Conservation (phyloP, 1,140 invertebrate species). For the Drosophila lacertosa region DNA sequence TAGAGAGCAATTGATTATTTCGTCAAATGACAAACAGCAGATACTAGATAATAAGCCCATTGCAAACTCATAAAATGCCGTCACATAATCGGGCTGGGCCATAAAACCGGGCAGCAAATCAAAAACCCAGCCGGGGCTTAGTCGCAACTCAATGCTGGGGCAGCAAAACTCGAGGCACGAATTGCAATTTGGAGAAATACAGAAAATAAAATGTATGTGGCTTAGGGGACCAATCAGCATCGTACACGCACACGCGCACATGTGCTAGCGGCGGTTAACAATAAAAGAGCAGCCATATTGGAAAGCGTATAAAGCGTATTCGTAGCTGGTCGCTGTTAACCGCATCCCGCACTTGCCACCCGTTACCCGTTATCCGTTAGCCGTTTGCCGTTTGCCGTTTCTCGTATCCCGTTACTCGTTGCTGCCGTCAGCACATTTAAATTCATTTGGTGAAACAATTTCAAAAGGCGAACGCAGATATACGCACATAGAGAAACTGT, state of each 20-base stretch:
- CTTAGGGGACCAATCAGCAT: conserved; percentile 74
- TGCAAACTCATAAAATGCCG: conserved; percentile 66
- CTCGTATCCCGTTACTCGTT: background rate
- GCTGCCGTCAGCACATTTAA: conserved; percentile 71
- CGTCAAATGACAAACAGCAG: conserved; percentile 17
- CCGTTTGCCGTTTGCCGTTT: background rate
- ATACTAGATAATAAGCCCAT: conserved; percentile 63
- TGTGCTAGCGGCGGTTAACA: conserved; percentile 31
- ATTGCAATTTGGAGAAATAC: conserved; percentile 69
- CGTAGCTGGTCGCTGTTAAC: background rate
- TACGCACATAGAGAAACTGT: conserved; percentile 49
- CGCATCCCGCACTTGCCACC: too few species aligned
- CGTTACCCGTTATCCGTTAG: background rate
- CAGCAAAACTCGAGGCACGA: conserved; percentile 5
- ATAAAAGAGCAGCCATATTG: conserved; percentile 64
- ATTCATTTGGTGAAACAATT: conserved; percentile 77
- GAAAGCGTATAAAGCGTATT: conserved; percentile 51
- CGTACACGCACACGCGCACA: conserved; percentile 9
- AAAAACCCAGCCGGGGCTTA: conserved; percentile 12
- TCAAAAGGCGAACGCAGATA: conserved; percentile 52
- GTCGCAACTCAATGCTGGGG: background rate
- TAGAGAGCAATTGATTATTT: conserved; percentile 50
- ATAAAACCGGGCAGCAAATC: conserved; percentile 55
- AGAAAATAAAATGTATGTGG: conserved; percentile 65
- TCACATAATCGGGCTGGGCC: conserved; percentile 59